Percentiles rank a stretch among this genome's conserved stretches.
Evolutionary conservation across 2,113 vertebrate species (phyloP).

Genomic region (Acrocephalus kingi): DNA sequence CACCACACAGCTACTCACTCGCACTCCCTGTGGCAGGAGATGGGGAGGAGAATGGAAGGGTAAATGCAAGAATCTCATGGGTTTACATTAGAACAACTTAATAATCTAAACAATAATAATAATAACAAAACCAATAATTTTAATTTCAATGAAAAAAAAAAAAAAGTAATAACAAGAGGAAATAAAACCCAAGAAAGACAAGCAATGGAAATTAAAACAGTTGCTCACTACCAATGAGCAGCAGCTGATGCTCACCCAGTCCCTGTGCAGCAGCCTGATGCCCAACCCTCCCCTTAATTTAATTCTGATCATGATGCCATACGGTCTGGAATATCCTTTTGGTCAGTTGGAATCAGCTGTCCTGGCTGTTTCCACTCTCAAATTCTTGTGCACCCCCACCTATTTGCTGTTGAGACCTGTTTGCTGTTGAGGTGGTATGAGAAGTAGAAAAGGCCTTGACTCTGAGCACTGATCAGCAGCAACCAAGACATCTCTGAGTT

Average conservation of each 20-base stretch:
- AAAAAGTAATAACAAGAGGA: background rate
- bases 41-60: background rate
- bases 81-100: background rate
- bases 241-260: fast-evolving
- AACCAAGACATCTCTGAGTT: background rate
- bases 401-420: background rate
- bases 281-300: background rate
- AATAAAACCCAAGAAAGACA: background rate
- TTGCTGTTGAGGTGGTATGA: fast-evolving
- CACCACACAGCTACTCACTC: fast-evolving
- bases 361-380: background rate
- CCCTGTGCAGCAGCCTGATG: background rate
- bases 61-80: background rate
- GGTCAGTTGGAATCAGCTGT: background rate
- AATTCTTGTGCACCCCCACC: background rate
- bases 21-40: fast-evolving
- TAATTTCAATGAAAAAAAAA: background rate
- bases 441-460: background rate
- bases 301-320: background rate
- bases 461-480: background rate
- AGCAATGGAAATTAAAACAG: background rate
- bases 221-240: background rate
- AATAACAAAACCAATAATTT: background rate
- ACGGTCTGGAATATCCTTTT: background rate
- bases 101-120: background rate